These are phyloP conservation scores for Bergia puertoricense DNA, from an alignment of 92 coral and sea anemone species.

Conservation along the genomic window DNA sequence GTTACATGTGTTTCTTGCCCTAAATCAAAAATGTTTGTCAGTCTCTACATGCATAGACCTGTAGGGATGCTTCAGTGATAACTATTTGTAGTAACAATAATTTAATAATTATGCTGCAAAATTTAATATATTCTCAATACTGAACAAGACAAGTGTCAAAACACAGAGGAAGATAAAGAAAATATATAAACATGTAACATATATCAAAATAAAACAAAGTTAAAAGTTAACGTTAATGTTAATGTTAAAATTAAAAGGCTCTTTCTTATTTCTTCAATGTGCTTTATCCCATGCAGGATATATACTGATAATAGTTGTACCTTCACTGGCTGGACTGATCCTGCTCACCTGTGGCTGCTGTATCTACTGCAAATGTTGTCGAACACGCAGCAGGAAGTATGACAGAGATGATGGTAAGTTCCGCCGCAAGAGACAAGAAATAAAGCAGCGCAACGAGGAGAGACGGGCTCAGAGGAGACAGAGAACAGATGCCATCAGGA, in stretches of 20 bases:
- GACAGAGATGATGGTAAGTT: slow-evolving; percentile 72
- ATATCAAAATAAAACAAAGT: too few species aligned
- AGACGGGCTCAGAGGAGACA: slow-evolving; percentile 73
- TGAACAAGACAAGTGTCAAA: too few species aligned
- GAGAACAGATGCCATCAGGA: slow-evolving; percentile 91
- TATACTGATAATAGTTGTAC: slow-evolving; percentile 84
- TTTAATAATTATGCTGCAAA: too few species aligned
- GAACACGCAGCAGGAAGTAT: slow-evolving; percentile 60
- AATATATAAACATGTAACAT: too few species aligned
- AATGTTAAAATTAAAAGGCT: neutral
- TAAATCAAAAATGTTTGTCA: too few species aligned
- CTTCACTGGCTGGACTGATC: slow-evolving; percentile 75
- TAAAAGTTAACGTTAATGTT: too few species aligned
- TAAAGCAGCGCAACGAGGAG: slow-evolving; percentile 73
- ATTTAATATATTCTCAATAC: too few species aligned
- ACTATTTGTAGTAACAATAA: too few species aligned
- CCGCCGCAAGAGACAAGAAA: slow-evolving; percentile 68
- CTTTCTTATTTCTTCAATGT: neutral
- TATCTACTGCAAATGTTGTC: slow-evolving; percentile 94
- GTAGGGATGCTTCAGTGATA: too few species aligned
- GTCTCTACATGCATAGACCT: too few species aligned
- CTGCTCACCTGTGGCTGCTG: slow-evolving; percentile 83
- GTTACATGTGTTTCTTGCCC: too few species aligned
- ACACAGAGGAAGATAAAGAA: too few species aligned
- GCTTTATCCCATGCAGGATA: slow-evolving; percentile 52